These are phyloP conservation scores for Galago senegalensis DNA, from an alignment of 2,797 vertebrate species.

Conservation along the genomic window DNA sequence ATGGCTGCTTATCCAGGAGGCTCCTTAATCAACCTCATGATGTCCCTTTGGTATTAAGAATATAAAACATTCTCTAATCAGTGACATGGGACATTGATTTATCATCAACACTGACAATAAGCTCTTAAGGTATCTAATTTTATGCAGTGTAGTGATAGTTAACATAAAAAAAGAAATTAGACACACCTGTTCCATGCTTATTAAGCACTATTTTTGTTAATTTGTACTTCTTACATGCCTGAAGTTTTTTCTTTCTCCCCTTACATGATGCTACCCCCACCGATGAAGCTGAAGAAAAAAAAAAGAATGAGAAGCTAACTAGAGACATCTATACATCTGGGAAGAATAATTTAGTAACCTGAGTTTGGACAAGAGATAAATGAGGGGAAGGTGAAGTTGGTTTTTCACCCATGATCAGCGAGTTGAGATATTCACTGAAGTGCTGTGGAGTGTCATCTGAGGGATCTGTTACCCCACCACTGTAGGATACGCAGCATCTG, in stretches of 20 bases:
- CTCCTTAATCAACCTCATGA: background rate
- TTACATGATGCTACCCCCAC: background rate
- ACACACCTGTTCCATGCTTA: background rate
- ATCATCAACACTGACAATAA: background rate
- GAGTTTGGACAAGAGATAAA: background rate
- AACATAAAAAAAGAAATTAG: background rate
- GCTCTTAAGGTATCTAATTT: background rate
- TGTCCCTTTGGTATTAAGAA: constrained; percentile 7
- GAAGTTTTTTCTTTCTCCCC: background rate
- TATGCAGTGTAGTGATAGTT: background rate
- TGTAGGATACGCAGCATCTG: background rate
- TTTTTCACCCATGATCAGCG: background rate
- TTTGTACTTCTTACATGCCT: background rate
- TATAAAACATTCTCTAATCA: background rate
- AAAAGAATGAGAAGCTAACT: background rate
- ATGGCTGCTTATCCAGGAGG: background rate
- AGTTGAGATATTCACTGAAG: background rate
- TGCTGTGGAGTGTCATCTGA: background rate
- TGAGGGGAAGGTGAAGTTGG: background rate
- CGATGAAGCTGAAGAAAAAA: background rate
- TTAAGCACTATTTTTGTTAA: constrained; percentile 3
- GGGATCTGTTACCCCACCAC: background rate
- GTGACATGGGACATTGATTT: background rate
- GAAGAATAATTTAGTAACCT: background rate
- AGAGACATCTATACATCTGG: background rate